Evolutionary conservation across 2,888 invertebrate genomes (phyloP), one percentile per base, ranked within the genome.

Genomic region (Pecten maximus): DNA sequence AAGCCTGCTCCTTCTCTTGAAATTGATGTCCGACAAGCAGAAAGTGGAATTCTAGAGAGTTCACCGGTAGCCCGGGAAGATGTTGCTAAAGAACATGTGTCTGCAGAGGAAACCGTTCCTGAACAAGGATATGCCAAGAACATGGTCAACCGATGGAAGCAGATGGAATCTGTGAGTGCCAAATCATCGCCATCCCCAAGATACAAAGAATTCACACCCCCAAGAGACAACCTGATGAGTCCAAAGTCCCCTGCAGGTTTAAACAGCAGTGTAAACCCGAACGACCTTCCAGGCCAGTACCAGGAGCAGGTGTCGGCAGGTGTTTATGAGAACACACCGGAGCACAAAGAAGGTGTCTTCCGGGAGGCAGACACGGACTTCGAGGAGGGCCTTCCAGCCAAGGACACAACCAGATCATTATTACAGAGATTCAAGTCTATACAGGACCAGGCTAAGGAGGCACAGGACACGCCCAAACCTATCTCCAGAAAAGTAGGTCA

Each of bases 351-450:
- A 0, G 95, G 97, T n/a, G 97, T 97, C 87, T 97, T 97, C 44
- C 96, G 97, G 48, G 97, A 96, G 91, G 93, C 93, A 0, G 97
- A 96, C 91, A 94, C 94, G 0, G 95, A 95, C 91, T 94, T 94
- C 92, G 94, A 94, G 28, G 96, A 96, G 86, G 96, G 95, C 94
- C 95, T 95, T 96, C 97, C 96, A 91, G 96, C 95, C 91, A 94
- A 96, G 88, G 99, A 99, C 96, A 98, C 98, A n/a, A 98, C 99
- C 90, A 98, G 98, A 93, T 97, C 97, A 96, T 97, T 99, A 94
- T 98, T 98, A 91, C 98, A 98, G 96, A 98, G 98, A 96, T 99
- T 99, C 97, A 99, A 99, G 97, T 98, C 98, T 90, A 98, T 99
- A 97, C 98, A 98, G 92, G 90, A 91, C 19, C 93, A 95, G 89